Evolutionary conservation across 2,797 vertebrate species (phyloP).

Genomic region (Alauda arvensis): DNA sequence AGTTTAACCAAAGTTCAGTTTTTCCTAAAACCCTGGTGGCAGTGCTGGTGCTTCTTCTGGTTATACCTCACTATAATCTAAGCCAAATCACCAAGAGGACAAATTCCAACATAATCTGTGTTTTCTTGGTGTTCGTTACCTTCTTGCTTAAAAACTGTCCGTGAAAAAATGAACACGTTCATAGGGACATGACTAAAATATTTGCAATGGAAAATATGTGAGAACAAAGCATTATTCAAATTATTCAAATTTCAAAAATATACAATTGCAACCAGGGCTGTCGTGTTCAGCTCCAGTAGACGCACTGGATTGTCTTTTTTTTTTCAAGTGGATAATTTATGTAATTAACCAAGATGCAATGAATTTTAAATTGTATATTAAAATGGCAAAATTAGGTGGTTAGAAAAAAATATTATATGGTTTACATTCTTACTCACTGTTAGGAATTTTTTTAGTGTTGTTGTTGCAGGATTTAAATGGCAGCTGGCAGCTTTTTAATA

Average conservation of each 20-base stretch:
- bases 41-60: neutral
- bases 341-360: conserved; percentile 18
- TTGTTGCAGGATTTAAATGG: neutral
- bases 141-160: neutral
- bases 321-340: conserved; percentile 34
- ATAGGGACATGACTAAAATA: neutral
- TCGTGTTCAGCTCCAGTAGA: conserved; percentile 18
- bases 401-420: neutral
- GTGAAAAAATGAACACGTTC: neutral
- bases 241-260: conserved; percentile 4
- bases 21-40: neutral
- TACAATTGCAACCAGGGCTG: neutral
- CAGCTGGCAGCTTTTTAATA: neutral
- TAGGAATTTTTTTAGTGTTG: neutral
- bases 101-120: neutral
- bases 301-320: neutral
- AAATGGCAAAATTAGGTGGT: conserved; percentile 15
- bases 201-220: neutral
- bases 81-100: neutral
- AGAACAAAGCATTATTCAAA: neutral
- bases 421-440: neutral
- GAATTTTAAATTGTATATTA: conserved; percentile 27
- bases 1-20: neutral
- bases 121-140: neutral
- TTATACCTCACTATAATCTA: neutral